Base-by-base conservation (phyloP, 2,888 invertebrate genomes). In the Watsonalla cultraria region DNA sequence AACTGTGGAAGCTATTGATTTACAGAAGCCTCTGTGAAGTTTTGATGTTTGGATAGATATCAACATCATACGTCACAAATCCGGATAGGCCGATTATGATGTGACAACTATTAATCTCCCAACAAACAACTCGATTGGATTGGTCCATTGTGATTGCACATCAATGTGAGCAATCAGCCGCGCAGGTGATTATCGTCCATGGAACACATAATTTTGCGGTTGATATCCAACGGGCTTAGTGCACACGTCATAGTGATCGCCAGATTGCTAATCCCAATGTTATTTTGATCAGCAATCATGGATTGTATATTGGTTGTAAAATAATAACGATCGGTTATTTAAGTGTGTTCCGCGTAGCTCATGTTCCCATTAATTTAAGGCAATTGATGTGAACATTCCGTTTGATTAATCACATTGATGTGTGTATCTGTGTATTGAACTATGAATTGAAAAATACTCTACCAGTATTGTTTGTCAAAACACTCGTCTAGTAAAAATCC, bases 131-230 rank as follows among this genome's bases (percentile, higher is more conserved):
- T 64, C 55, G 51, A 52, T 64, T 58, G 62, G 64, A 66, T 68
- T 63, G 63, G 64, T 63, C 61, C 59, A 51, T 56, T 54, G 54
- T 60, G 62, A 66, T 73, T 65, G 65, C 59, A 56, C 62, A 70
- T 70, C 71, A 74, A 68, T 78, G 72, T 74, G 73, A 73, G 69
- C 76, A 80, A 77, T 80, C 76, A 76, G 65, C 74, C 73, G 63
- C 67, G 56, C 56, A 61, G 57, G 72, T 75, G 77, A 83, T 82
- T 81, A 76, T 77, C 75, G 76, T 77, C 76, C 71, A 76, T 70
- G 69, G 70, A 74, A 76, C 75, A 76, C 78, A 82, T 81, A 76
- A 81, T 82, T 80, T 75, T 72, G 82, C 63, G 82, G 84, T 74
- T 72, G 74, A 79, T 73, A 74, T 75, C 72, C 62, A 60, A 64